phyloP scores from a whole-genome alignment of 2,888 invertebrate genomes.

The Opisthograptis luteolata region DNA sequence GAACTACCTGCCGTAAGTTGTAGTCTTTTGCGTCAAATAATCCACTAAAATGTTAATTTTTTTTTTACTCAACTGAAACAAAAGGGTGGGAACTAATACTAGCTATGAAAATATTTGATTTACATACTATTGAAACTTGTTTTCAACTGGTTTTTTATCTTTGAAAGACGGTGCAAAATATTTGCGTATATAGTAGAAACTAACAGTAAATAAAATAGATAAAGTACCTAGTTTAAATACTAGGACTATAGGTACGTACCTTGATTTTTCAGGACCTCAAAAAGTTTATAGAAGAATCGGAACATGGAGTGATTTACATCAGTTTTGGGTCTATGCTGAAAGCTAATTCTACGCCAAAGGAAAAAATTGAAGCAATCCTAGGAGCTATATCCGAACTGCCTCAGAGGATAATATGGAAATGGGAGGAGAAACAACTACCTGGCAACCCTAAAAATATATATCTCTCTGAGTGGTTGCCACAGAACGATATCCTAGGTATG shows the following conservation, averaged over 20 bases:
- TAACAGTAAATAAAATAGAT: too few species aligned
- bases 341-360: constrained; percentile 83
- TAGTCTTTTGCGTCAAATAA: too few species aligned
- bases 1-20: constrained; percentile 65
- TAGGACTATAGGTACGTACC: neutral
- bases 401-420: constrained; percentile 90
- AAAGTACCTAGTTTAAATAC: too few species aligned
- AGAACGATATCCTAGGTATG: constrained; percentile 82
- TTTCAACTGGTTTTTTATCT: too few species aligned
- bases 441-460: constrained; percentile 85
- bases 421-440: constrained; percentile 85
- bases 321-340: constrained; percentile 91
- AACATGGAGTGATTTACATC: constrained; percentile 88
- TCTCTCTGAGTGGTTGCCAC: constrained; percentile 87
- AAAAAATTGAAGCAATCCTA: constrained; percentile 85
- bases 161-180: too few species aligned
- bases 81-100: too few species aligned
- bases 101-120: too few species aligned
- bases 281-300: constrained; percentile 86
- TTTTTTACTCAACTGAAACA: too few species aligned
- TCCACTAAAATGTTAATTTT: too few species aligned
- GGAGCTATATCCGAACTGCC: constrained; percentile 85
- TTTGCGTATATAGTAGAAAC: too few species aligned
- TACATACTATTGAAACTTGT: too few species aligned
- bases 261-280: constrained; percentile 78